Conservation (phyloP, 2,888 invertebrate species). For the Nycteola revayana region DNA sequence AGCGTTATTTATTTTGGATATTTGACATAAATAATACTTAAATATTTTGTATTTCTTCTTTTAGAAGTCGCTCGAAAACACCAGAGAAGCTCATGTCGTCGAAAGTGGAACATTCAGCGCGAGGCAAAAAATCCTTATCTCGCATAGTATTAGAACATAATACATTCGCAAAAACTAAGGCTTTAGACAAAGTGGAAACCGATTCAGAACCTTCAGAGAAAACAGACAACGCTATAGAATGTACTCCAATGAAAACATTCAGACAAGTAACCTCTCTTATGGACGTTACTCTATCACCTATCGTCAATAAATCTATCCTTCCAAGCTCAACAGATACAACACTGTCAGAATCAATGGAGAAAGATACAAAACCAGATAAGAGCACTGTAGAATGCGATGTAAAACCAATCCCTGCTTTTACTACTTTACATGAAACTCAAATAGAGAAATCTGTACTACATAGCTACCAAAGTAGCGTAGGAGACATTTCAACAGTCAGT, state of each 20-base stretch:
- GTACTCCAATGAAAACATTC: conserved; percentile 63
- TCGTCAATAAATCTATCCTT: conserved; percentile 64
- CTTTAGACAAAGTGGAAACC: conserved; percentile 43
- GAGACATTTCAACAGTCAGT: conserved; percentile 40
- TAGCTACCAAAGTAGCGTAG: conserved; percentile 59
- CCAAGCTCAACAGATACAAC: conserved; percentile 57
- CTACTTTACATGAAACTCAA: conserved; percentile 51
- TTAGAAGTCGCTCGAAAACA: conserved; percentile 67
- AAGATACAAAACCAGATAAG: conserved; percentile 39
- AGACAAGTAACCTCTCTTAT: conserved; percentile 52
- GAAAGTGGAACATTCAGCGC: conserved; percentile 49
- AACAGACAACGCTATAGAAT: conserved; percentile 48
- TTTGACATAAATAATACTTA: no score
- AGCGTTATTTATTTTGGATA: no score
- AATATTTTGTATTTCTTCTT: no score
- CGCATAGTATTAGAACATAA: conserved; percentile 72
- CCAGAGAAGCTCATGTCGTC: conserved; percentile 70
- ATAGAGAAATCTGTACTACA: conserved; percentile 59
- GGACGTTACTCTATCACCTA: conserved; percentile 70
- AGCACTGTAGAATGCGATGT: conserved; percentile 30
- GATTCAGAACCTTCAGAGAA: conserved; percentile 33
- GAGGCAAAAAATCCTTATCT: conserved; percentile 61
- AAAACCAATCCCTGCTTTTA: conserved; percentile 53
- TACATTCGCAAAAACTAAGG: conserved; percentile 63
- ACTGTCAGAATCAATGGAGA: conserved; percentile 41